Conservation (phyloP, 2,113 vertebrate genomes). For the Anthoscopus minutus region DNA sequence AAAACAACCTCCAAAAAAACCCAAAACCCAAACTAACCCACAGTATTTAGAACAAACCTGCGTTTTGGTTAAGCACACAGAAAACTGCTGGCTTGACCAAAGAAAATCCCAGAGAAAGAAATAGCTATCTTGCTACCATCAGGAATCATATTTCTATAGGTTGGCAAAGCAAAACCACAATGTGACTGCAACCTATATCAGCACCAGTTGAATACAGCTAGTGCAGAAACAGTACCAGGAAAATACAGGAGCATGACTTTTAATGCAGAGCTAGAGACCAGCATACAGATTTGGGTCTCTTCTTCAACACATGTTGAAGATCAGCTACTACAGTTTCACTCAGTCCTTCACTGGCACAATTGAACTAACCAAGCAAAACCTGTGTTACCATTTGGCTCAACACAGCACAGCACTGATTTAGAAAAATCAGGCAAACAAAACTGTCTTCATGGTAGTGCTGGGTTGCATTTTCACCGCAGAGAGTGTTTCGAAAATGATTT, state of each 20-base stretch:
- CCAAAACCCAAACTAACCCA: not conserved
- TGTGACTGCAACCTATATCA: not conserved
- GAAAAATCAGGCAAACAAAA: not conserved
- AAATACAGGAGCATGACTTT: not conserved
- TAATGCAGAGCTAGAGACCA: not conserved
- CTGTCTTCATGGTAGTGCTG: not conserved
- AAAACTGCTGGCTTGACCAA: not conserved
- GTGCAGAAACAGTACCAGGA: not conserved
- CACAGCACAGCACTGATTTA: not conserved
- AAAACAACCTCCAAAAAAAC: not conserved
- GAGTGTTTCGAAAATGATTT: not conserved
- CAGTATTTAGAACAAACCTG: not conserved
- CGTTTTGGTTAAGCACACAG: not conserved
- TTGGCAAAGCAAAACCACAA: not conserved
- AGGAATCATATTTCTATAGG: not conserved
- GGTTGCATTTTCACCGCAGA: not conserved
- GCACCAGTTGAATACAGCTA: not conserved
- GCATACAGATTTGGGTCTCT: rapidly evolving
- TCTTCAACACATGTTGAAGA: not conserved
- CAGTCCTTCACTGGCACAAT: rapidly evolving
- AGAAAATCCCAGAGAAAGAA: not conserved
- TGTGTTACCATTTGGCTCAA: not conserved
- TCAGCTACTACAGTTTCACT: not conserved
- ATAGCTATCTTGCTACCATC: not conserved
- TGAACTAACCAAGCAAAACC: not conserved